These are phyloP conservation scores for Botia kubotai DNA, from an alignment of 2,797 vertebrate species.

Conservation along the genomic window DNA sequence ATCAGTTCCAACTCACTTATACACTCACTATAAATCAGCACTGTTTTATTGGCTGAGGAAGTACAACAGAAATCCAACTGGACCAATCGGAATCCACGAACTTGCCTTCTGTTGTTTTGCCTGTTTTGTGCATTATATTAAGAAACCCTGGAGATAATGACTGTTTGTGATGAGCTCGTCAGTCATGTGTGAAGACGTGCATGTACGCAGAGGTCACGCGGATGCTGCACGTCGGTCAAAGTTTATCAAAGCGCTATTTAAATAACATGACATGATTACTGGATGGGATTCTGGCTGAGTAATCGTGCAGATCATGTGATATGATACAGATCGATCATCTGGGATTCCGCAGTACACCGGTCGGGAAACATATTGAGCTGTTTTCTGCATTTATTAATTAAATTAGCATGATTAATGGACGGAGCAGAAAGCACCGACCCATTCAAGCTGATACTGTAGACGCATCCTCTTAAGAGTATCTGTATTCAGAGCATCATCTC, in stretches of 20 bases:
- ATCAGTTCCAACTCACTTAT: background rate
- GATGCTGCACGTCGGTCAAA: background rate
- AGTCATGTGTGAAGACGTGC: background rate
- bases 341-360: slow-evolving; percentile 23
- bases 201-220: background rate
- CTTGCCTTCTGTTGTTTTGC: background rate
- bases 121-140: background rate
- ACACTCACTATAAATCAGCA: background rate
- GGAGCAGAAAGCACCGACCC: slow-evolving; percentile 21
- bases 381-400: slow-evolving; percentile 58
- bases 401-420: slow-evolving; percentile 62
- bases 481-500: slow-evolving; percentile 5
- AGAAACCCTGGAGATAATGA: background rate
- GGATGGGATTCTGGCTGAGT: slow-evolving; percentile 22
- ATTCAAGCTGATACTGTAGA: slow-evolving; percentile 18
- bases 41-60: background rate
- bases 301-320: slow-evolving; percentile 17
- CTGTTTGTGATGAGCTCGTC: background rate
- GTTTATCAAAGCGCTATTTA: slow-evolving; percentile 14
- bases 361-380: slow-evolving; percentile 46
- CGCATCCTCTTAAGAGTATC: slow-evolving; percentile 31
- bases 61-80: background rate
- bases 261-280: slow-evolving; percentile 3
- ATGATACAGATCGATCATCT: slow-evolving; percentile 26
- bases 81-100: background rate